Percentiles rank a stretch among this genome's conserved stretches.
phyloP scores from a whole-genome alignment of 2,797 vertebrate species.

The Chloroceryle inda region DNA sequence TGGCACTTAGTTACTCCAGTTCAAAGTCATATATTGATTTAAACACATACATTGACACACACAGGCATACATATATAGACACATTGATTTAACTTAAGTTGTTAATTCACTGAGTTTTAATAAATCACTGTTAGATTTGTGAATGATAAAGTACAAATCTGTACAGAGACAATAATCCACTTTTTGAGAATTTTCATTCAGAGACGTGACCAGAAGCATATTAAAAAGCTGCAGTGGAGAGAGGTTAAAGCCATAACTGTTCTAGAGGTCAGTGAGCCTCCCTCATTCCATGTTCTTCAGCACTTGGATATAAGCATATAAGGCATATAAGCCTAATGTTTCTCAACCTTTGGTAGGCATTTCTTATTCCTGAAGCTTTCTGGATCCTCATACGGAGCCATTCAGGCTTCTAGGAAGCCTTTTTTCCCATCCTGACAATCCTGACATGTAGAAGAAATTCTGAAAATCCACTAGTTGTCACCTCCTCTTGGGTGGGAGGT shows the following conservation, averaged over 20 bases:
- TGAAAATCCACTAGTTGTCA: not conserved
- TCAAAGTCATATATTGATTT: not conserved
- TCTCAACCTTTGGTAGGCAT: not conserved
- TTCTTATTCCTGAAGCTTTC: not conserved
- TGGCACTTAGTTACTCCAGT: not conserved
- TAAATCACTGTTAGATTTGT: not conserved
- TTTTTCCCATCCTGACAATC: not conserved
- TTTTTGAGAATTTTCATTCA: not conserved
- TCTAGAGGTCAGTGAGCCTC: not conserved
- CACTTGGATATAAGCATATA: not conserved
- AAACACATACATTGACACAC: not conserved
- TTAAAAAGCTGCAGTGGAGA: not conserved
- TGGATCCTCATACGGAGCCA: not conserved
- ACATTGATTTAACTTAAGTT: constrained; percentile 1
- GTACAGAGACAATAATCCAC: not conserved
- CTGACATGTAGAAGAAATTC: not conserved
- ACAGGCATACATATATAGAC: not conserved
- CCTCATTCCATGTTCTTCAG: not conserved
- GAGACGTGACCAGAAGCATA: not conserved
- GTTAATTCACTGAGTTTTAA: not conserved
- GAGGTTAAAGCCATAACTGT: not conserved
- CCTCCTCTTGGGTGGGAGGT: not conserved
- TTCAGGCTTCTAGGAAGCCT: not conserved
- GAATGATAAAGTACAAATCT: not conserved
- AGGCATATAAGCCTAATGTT: not conserved